phyloP scores from a whole-genome alignment of 2,888 invertebrate species.

The Prostheceraeus crozeri region DNA sequence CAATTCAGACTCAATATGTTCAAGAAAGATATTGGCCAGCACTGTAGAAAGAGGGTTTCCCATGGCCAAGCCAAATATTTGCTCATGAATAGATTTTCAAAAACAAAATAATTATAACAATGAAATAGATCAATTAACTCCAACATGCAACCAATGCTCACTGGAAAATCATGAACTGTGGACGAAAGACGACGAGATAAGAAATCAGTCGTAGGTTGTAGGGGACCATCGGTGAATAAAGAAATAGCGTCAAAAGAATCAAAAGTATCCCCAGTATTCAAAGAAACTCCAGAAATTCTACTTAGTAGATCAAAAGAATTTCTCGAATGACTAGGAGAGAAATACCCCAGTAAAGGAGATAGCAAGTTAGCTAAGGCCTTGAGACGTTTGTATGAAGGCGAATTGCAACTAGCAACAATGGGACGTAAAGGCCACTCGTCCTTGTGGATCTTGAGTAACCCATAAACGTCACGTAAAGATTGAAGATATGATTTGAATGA shows the following conservation, averaged over 20 bases:
- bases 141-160: constrained; percentile 6
- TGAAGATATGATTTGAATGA: too few relatives aligned
- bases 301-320: constrained; percentile 5
- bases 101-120: background rate
- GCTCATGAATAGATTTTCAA: background rate
- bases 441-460: too few relatives aligned
- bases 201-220: constrained; percentile 4
- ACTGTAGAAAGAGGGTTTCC: background rate
- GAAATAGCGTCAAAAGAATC: background rate
- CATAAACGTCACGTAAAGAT: too few relatives aligned
- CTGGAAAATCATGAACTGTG: background rate
- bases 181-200: constrained; percentile 1
- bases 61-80: constrained; percentile 9
- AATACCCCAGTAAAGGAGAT: too few relatives aligned
- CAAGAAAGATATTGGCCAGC: constrained; percentile 19
- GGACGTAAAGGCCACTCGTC: too few relatives aligned
- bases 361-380: too few relatives aligned
- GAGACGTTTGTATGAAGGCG: too few relatives aligned
- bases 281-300: background rate
- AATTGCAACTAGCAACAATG: too few relatives aligned
- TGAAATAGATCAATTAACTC: constrained; percentile 1
- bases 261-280: constrained; percentile 2
- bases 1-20: constrained; percentile 2
- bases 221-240: constrained; percentile 6
- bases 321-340: too few relatives aligned